Evolutionary conservation across 2,888 invertebrate genomes (phyloP).

Genomic region (Hartigia nigra): DNA sequence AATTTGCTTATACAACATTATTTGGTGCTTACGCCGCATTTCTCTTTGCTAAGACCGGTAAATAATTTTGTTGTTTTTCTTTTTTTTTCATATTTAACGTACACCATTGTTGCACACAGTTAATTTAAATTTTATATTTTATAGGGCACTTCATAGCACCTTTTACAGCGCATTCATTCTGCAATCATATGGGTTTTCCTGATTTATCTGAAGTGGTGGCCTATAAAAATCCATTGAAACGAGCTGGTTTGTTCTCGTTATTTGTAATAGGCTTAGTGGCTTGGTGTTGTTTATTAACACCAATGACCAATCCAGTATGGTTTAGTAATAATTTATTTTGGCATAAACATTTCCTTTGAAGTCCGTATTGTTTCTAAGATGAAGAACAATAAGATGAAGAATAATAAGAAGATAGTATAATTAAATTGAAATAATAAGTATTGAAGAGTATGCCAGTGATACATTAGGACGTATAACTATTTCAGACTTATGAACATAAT

Average conservation of each 20-base stretch:
- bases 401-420: conserved; percentile 11
- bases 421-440: conserved; percentile 9
- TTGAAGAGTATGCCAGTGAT: background rate
- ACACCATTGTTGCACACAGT: background rate
- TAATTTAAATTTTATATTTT: conserved; percentile 40
- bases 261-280: conserved; percentile 81
- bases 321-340: conserved; percentile 74
- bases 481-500: no score
- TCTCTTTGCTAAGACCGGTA: conserved; percentile 87
- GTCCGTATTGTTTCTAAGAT: background rate
- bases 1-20: conserved; percentile 89
- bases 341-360: conserved; percentile 55
- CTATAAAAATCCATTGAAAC: conserved; percentile 70
- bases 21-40: conserved; percentile 97
- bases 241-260: conserved; percentile 73
- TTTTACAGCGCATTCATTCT: conserved; percentile 91
- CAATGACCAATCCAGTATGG: conserved; percentile 79
- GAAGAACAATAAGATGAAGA: conserved; percentile 3
- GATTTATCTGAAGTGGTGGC: conserved; percentile 80
- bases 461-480: no score
- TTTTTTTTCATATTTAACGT: background rate
- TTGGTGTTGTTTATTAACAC: conserved; percentile 82
- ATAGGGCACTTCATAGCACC: conserved; percentile 89
- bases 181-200: conserved; percentile 97
- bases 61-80: conserved; percentile 30